These are phyloP conservation scores for Ceyx margarethae DNA, from an alignment of 2,113 vertebrate genomes.

Conservation along the genomic window DNA sequence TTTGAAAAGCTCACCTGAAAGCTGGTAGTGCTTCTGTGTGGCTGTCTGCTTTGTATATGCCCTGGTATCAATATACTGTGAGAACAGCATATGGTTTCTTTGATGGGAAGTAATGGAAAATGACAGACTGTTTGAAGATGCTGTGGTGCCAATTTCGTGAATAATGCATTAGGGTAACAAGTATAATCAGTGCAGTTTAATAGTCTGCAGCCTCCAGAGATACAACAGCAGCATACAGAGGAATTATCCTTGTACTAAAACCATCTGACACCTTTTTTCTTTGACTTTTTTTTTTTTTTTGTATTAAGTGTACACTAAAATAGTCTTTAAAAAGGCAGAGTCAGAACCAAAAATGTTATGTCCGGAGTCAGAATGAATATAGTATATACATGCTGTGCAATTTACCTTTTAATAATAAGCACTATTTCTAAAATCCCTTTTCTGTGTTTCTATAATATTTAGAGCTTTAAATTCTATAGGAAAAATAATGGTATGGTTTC, in stretches of 20 bases:
- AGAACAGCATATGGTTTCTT: conserved; percentile 78
- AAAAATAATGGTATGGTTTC: background rate
- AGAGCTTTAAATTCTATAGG: background rate
- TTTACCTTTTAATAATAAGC: background rate
- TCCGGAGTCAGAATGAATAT: background rate
- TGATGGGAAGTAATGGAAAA: conserved; percentile 85
- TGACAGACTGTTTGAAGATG: conserved; percentile 84
- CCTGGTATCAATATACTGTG: conserved; percentile 22
- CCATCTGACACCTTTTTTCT: conserved; percentile 14
- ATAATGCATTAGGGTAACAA: conserved; percentile 84
- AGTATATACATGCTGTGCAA: accelerated
- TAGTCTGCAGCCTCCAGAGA: conserved; percentile 69
- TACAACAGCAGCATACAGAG: conserved; percentile 51
- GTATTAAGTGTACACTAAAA: background rate
- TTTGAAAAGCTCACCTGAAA: conserved; percentile 57
- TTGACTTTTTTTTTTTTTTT: background rate
- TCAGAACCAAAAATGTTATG: background rate
- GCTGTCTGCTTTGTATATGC: conserved; percentile 27
- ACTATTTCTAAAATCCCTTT: background rate
- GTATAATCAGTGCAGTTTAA: conserved; percentile 84
- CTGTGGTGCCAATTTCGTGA: conserved; percentile 77
- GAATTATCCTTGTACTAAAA: background rate
- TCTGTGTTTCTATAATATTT: background rate
- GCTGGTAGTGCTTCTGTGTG: conserved; percentile 25
- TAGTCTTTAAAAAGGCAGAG: background rate